A percentile compares a stretch with the other conserved stretches of the same genome.
Conservation (phyloP, 2,113 vertebrate species). For the Dipodomys stephensi region DNA sequence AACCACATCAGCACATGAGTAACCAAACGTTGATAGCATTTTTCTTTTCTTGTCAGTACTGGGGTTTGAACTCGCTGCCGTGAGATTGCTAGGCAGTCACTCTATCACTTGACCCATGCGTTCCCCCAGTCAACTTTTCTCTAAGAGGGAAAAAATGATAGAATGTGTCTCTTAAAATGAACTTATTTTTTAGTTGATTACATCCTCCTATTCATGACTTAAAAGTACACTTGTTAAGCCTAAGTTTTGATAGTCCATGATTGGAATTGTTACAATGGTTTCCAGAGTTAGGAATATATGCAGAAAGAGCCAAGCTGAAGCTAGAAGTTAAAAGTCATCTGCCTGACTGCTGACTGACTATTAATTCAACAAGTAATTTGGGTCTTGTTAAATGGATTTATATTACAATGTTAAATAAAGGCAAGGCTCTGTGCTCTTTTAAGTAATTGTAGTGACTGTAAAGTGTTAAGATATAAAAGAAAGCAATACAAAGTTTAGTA, state of each 20-base stretch:
- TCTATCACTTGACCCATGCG: no score
- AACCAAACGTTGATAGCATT: conserved; percentile 28
- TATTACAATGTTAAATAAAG: not conserved
- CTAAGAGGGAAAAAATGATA: conserved; percentile 16
- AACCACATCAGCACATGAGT: not conserved
- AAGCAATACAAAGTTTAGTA: not conserved
- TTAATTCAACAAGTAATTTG: not conserved
- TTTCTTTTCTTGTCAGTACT: not conserved
- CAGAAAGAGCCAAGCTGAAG: not conserved
- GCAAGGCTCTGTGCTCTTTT: not conserved
- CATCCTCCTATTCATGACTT: conserved; percentile 8
- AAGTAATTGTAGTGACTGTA: not conserved
- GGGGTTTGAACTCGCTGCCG: no score
- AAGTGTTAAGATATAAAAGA: not conserved
- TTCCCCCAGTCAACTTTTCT: not conserved
- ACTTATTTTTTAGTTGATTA: conserved; percentile 16
- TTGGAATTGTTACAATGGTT: conserved; percentile 50
- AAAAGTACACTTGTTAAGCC: conserved; percentile 5
- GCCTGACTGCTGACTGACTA: not conserved
- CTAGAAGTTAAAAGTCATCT: conserved; percentile 3
- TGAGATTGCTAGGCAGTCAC: not conserved
- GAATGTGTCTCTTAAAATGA: not conserved
- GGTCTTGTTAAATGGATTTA: not conserved
- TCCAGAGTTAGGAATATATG: conserved; percentile 6
- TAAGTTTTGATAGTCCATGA: not conserved